Base-by-base conservation (phyloP, 1,140 invertebrate genomes). In the Helicorthomorpha holstii region DNA sequence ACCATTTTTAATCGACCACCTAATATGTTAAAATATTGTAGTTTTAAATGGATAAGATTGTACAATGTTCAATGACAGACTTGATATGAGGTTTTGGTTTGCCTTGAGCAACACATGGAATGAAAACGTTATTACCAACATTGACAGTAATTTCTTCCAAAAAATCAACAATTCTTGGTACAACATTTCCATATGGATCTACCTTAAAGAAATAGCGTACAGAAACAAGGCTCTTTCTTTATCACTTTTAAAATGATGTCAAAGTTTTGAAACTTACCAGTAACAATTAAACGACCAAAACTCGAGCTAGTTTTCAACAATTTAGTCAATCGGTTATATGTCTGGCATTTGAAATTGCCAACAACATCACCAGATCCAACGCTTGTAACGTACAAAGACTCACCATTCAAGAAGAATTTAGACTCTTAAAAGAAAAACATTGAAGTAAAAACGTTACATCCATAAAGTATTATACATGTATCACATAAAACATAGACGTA, bases 91-190 rank as follows among this genome's bases (percentile, higher is more conserved):
- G 48, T 7, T 4, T 23, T 10, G 48, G 48, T 7, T 34, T 7
- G n/a, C 48, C 48, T 26, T 49, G 22, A 38, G 48, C 22, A 4
- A 49, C 21, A 27, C 48, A 49, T 49, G 48, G 48, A 10, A 49
- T 10, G 26, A 49, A 7, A 10, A 14, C 24, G 4, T 7, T 21
- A 27, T 34, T n/a, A 21, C 27, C 48, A 42, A 42, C 24, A 4
- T 27, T 7, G 10, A 14, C 48, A 49, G 4, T 14, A 27, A 49
- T 21, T 12, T 12, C 12, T 27, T 4, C 4, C 10, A 16, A 7
- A 34, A 7, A 7, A 10, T 26, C 26, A 7, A 49, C 3, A 12
- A 49, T 49, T 49, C 27, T 49, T 49, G 48, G 48, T 7, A 23
- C 4, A 7, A 49, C 27, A 26, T 49, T 49, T 4, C 12, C 48